Conservation (phyloP, 2,113 vertebrate genomes). For the Prunella himalayana region DNA sequence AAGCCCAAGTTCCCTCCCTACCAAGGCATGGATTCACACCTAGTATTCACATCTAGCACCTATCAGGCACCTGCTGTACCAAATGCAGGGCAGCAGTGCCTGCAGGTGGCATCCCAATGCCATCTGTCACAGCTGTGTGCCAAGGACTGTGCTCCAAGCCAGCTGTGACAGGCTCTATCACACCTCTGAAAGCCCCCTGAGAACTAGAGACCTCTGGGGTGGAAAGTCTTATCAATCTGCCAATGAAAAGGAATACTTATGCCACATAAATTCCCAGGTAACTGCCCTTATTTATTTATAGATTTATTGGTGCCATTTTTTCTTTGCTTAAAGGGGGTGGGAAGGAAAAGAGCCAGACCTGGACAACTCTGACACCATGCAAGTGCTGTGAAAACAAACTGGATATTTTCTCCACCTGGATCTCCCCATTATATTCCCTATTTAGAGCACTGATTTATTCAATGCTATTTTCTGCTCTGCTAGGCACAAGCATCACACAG, state of each 20-base stretch:
- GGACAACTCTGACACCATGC: not conserved
- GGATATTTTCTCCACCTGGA: not conserved
- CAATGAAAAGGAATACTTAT: not conserved
- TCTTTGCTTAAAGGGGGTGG: not conserved
- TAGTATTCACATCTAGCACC: rapidly evolving
- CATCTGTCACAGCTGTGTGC: not conserved
- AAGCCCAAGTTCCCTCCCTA: not conserved
- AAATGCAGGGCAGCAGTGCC: not conserved
- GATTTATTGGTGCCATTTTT: not conserved
- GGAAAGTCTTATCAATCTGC: not conserved
- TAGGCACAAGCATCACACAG: not conserved
- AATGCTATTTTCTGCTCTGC: not conserved
- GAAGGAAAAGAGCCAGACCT: not conserved
- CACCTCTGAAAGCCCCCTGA: not conserved
- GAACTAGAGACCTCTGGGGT: not conserved
- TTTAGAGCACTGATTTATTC: not conserved
- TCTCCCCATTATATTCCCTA: not conserved
- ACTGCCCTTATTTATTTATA: not conserved
- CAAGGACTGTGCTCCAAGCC: not conserved
- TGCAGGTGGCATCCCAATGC: not conserved
- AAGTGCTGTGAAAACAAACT: not conserved
- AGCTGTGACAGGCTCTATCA: not conserved
- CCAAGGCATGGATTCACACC: rapidly evolving
- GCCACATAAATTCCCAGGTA: not conserved
- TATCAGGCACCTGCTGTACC: rapidly evolving